Conservation (phyloP, 2,888 invertebrate species). For the Petrolisthes manimaculis region DNA sequence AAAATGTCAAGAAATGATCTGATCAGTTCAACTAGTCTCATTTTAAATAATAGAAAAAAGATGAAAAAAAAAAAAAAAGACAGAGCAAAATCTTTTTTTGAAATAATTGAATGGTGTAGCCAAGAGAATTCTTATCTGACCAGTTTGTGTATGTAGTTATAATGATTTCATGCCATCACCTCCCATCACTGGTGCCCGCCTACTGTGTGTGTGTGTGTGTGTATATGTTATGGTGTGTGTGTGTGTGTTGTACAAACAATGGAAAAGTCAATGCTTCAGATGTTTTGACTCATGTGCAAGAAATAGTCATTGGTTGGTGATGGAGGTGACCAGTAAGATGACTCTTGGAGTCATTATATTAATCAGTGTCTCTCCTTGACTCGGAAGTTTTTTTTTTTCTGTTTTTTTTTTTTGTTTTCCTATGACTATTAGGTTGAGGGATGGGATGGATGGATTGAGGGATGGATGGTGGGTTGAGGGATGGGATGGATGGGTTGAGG, state of each 20-base stretch:
- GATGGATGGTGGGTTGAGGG: too few relatives aligned
- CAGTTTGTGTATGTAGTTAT: not conserved
- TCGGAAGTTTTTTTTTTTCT: too few relatives aligned
- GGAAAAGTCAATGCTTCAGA: conserved; percentile 1
- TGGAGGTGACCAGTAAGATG: too few relatives aligned
- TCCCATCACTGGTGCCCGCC: conserved; percentile 38
- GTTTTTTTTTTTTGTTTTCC: too few relatives aligned
- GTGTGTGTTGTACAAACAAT: not conserved
- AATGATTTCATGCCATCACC: conserved; percentile 38
- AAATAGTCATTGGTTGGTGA: not conserved
- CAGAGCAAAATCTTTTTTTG: not conserved
- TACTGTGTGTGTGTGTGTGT: conserved; percentile 8
- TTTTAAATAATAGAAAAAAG: not conserved
- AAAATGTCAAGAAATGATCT: conserved; percentile 46
- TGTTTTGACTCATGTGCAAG: not conserved
- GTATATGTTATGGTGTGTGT: not conserved
- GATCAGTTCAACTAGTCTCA: conserved; percentile 48
- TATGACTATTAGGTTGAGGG: too few relatives aligned
- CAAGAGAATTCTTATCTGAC: not conserved
- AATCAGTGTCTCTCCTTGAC: too few relatives aligned
- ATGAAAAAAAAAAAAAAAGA: conserved; percentile 17
- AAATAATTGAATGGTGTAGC: not conserved
- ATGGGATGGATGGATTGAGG: too few relatives aligned
- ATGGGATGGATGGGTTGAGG: too few relatives aligned
- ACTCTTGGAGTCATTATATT: too few relatives aligned